These are phyloP conservation scores for Echinarachnius parma DNA, from an alignment of 53 echinoderm and acorn worm species.

Conservation along the genomic window DNA sequence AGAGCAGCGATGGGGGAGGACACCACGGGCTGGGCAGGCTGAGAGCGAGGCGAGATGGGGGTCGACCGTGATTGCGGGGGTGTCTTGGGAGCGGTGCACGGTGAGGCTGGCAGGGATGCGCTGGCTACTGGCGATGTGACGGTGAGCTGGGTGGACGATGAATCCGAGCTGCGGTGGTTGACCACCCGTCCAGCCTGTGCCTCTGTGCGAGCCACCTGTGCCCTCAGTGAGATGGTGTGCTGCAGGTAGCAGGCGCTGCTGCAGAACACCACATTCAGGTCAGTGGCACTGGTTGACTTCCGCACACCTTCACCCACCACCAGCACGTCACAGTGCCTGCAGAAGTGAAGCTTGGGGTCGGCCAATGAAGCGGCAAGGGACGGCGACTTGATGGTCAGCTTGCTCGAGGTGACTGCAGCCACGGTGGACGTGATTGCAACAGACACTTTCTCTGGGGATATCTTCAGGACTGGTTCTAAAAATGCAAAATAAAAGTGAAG, in stretches of 20 bases:
- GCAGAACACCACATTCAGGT: constrained; percentile 71
- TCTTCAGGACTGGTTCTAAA: too few relatives aligned
- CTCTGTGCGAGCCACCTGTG: constrained; percentile 60
- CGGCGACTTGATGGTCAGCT: constrained; percentile 10
- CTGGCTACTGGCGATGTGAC: constrained; percentile 24
- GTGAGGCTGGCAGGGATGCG: constrained; percentile 32
- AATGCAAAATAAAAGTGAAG: too few relatives aligned
- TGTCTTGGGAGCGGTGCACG: constrained; percentile 56
- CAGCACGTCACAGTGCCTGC: constrained; percentile 93
- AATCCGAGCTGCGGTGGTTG: constrained; percentile 60
- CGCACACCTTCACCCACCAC: constrained; percentile 83
- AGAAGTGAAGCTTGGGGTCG: constrained; percentile 57
- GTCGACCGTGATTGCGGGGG: constrained; percentile 44
- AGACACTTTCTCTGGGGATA: constrained; percentile 29
- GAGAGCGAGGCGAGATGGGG: constrained; percentile 46
- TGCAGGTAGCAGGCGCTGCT: constrained; percentile 96
- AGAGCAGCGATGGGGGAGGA: constrained; percentile 36
- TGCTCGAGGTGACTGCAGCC: neutral
- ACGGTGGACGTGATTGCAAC: neutral
- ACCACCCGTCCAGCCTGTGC: constrained; percentile 68
- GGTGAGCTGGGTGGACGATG: neutral
- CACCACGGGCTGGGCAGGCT: constrained; percentile 16
- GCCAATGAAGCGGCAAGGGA: neutral
- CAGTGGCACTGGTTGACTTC: constrained; percentile 64
- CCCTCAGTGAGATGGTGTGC: constrained; percentile 80